A percentile compares a stretch with the other conserved stretches of the same genome.
Conservation (phyloP, 2,888 invertebrate species). For the Thera britannica region DNA sequence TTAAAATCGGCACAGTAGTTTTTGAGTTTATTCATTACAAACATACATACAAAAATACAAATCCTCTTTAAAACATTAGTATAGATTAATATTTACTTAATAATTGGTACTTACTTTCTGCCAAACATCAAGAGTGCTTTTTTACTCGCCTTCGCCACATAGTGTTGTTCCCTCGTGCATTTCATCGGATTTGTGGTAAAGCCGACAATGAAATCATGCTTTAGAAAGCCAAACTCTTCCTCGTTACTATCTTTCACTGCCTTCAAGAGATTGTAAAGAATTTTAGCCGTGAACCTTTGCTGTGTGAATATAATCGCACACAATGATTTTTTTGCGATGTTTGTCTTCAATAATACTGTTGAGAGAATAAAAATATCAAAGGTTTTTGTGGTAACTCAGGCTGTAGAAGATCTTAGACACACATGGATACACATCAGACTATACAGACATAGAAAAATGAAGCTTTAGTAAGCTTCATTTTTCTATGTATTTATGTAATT, state of each 20-base stretch:
- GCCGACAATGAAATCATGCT: slow-evolving; percentile 91
- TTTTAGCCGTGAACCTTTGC: slow-evolving; percentile 90
- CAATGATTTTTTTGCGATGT: slow-evolving; percentile 72
- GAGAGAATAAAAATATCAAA: slow-evolving; percentile 20
- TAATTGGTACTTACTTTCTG: slow-evolving; percentile 61
- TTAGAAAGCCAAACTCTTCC: slow-evolving; percentile 81
- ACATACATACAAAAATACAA: no score
- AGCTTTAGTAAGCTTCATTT: no score
- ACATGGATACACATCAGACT: no score
- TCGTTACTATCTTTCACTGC: slow-evolving; percentile 73
- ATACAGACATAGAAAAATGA: no score
- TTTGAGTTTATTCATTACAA: no score
- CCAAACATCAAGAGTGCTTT: slow-evolving; percentile 78
- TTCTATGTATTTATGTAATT: no score
- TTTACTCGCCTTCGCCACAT: slow-evolving; percentile 82
- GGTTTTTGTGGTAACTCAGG: no score
- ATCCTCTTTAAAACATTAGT: no score
- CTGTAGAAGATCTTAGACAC: no score
- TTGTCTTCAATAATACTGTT: slow-evolving; percentile 58
- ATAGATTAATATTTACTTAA: background rate
- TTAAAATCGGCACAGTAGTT: no score
- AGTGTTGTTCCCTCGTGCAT: slow-evolving; percentile 82
- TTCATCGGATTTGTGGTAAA: slow-evolving; percentile 84
- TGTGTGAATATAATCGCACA: slow-evolving; percentile 90
- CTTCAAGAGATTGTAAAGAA: slow-evolving; percentile 88